phyloP scores from a whole-genome alignment of 2,797 vertebrate genomes.

The Uromys caudimaculatus region DNA sequence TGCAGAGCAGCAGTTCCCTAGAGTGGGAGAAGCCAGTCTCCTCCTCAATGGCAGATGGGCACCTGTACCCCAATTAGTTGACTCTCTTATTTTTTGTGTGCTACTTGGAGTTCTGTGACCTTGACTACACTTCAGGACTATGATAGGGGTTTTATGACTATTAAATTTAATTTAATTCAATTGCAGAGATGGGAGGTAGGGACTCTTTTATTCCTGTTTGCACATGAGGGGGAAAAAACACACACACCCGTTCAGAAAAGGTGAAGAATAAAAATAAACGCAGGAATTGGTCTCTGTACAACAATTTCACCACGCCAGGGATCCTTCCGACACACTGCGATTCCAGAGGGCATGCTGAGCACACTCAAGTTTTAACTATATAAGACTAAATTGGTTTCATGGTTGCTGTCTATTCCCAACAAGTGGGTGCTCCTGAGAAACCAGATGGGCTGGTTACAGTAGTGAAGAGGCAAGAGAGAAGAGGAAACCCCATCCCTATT shows the following conservation, averaged over 20 bases:
- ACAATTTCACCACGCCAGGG: not conserved
- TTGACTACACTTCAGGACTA: not conserved
- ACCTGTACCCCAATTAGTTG: not conserved
- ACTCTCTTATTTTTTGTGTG: not conserved
- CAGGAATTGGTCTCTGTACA: not conserved
- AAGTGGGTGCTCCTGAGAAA: not conserved
- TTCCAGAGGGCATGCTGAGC: not conserved
- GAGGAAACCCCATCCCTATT: rapidly evolving
- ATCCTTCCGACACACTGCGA: rapidly evolving
- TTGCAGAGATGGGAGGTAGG: not conserved
- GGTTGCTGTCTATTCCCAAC: not conserved
- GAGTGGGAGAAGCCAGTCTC: not conserved
- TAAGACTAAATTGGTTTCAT: not conserved
- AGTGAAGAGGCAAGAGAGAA: not conserved
- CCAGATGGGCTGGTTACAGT: not conserved
- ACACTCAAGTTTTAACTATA: not conserved
- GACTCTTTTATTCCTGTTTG: not conserved
- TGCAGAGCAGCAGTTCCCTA: not conserved
- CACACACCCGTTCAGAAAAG: not conserved
- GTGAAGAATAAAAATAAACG: rapidly evolving
- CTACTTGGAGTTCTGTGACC: not conserved
- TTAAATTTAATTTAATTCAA: not conserved
- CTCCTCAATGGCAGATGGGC: not conserved
- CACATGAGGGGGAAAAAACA: not conserved
- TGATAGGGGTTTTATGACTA: not conserved